Evolutionary conservation across 2,113 vertebrate genomes (phyloP).

Genomic region (Hemiprocne comata): DNA sequence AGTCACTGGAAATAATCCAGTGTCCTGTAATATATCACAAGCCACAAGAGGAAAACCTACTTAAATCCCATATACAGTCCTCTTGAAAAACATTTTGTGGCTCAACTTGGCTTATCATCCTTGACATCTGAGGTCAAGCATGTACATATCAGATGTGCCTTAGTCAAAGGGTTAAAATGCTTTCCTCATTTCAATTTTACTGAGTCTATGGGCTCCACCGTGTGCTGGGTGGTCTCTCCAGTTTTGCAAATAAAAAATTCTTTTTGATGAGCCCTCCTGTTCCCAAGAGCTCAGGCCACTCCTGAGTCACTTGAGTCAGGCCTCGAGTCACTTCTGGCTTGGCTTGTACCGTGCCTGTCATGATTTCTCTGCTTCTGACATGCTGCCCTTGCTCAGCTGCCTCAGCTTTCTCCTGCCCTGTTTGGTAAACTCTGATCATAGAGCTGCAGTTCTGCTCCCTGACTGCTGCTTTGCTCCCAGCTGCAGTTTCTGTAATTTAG

Average conservation of each 20-base stretch:
- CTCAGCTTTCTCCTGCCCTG: neutral
- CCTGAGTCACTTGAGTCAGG: too few relatives aligned
- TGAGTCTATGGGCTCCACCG: neutral
- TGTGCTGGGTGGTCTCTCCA: neutral
- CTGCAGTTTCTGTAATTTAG: neutral
- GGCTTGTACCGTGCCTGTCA: accelerated
- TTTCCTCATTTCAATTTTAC: neutral
- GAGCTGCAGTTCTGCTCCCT: neutral
- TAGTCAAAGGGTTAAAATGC: neutral
- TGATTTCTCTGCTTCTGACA: neutral
- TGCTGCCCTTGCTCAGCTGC: neutral
- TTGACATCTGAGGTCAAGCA: neutral
- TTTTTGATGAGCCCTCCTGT: neutral
- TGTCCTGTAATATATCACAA: neutral
- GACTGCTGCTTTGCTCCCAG: neutral
- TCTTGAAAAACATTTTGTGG: neutral
- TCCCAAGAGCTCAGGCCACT: neutral
- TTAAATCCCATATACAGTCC: neutral
- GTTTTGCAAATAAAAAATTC: neutral
- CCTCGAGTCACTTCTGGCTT: neutral
- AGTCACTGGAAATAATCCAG: neutral
- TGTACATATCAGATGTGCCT: accelerated
- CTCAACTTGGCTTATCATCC: accelerated
- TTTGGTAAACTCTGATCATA: accelerated
- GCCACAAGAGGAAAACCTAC: neutral